Conservation (phyloP, 2,797 vertebrate genomes). For the Scolopax rusticola region DNA sequence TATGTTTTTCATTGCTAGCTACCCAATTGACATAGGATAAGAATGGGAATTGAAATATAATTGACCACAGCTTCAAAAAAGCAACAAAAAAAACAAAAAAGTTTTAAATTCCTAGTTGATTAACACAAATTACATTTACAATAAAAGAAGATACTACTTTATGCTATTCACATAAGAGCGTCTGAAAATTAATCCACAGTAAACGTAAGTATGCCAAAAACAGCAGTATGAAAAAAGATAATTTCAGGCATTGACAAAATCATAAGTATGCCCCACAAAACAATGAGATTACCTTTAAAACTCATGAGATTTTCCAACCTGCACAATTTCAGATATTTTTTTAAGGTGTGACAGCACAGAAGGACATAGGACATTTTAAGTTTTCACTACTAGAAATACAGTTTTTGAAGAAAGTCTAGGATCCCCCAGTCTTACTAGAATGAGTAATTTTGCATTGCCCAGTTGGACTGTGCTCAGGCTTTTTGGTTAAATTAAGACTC, state of each 20-base stretch:
- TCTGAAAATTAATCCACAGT: neutral
- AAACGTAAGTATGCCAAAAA: neutral
- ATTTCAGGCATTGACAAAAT: neutral
- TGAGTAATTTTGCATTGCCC: fast-evolving
- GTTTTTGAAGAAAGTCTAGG: neutral
- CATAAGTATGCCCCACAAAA: neutral
- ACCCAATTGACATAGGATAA: neutral
- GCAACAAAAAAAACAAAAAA: neutral
- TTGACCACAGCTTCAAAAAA: neutral
- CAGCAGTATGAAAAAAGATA: neutral
- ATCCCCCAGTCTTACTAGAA: neutral
- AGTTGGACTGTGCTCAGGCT: neutral
- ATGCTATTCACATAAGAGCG: neutral
- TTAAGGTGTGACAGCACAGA: neutral
- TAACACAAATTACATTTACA: neutral
- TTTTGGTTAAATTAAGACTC: neutral
- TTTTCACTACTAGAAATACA: neutral
- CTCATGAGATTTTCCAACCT: neutral
- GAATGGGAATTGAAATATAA: neutral
- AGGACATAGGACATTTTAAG: neutral
- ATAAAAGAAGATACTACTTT: neutral
- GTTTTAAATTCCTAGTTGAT: neutral
- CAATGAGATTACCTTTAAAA: neutral
- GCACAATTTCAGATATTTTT: neutral
- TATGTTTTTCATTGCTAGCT: neutral